Percentiles rank a stretch among this genome's conserved stretches.
These are phyloP conservation scores for Noctua janthe DNA, from an alignment of 2,888 invertebrate genomes.

Conservation along the genomic window DNA sequence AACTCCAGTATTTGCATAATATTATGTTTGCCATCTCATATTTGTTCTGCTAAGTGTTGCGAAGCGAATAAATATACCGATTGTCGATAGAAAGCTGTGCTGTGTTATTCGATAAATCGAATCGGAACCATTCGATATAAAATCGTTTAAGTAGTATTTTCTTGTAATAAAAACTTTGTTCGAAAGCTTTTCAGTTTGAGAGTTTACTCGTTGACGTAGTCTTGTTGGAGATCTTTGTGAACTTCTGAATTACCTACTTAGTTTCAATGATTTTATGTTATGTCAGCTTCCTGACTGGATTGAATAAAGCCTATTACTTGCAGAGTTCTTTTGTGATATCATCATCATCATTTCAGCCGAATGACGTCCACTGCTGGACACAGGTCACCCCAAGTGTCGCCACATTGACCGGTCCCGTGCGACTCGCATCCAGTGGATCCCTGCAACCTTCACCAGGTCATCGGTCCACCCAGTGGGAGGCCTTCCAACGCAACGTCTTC, in stretches of 20 bases:
- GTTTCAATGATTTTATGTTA: constrained; percentile 59
- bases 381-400: no score
- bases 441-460: no score
- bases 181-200: constrained; percentile 51
- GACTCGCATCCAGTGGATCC: no score
- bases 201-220: constrained; percentile 61
- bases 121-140: constrained; percentile 45
- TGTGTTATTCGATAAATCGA: constrained; percentile 55
- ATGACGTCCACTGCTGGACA: no score
- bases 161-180: constrained; percentile 58
- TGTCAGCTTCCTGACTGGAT: constrained; percentile 26
- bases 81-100: constrained; percentile 49
- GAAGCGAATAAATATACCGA: constrained; percentile 48
- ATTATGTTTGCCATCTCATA: constrained; percentile 59
- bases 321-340: no score
- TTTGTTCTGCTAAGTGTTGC: constrained; percentile 60
- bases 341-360: no score
- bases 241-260: constrained; percentile 44
- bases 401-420: no score
- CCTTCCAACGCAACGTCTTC: no score
- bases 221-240: constrained; percentile 53
- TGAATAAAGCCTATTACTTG: background rate
- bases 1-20: constrained; percentile 53
- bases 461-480: no score
- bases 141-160: constrained; percentile 52